phyloP scores from a whole-genome alignment of 2,797 vertebrate genomes.

The Fundulus diaphanus region DNA sequence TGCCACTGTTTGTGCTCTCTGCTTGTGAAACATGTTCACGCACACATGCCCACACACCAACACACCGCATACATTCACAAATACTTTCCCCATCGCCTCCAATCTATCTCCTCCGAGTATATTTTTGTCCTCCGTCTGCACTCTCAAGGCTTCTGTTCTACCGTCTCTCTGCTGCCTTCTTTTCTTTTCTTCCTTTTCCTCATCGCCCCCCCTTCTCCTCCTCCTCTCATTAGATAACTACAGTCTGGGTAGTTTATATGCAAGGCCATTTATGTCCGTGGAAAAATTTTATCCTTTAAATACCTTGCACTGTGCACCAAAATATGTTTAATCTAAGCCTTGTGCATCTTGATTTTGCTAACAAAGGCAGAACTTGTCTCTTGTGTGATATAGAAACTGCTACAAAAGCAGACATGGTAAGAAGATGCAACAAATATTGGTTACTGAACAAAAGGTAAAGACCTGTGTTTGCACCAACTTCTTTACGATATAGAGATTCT shows the following conservation, averaged over 20 bases:
- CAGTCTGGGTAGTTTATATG: conserved; percentile 60
- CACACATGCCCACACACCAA: conserved; percentile 13
- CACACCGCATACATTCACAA: conserved; percentile 13
- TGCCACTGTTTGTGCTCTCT: conserved; percentile 49
- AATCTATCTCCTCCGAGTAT: conserved; percentile 30
- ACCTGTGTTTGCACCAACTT: neutral
- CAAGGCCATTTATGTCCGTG: conserved; percentile 69
- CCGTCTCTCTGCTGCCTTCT: conserved; percentile 18
- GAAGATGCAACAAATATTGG: conserved; percentile 51
- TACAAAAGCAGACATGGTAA: conserved; percentile 46
- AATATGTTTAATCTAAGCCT: conserved; percentile 69
- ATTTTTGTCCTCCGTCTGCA: conserved; percentile 31
- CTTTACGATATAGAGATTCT: neutral
- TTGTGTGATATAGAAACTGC: conserved; percentile 66
- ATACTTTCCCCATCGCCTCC: conserved; percentile 15
- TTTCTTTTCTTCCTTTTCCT: conserved; percentile 19
- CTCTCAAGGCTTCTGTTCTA: conserved; percentile 34
- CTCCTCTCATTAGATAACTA: conserved; percentile 69
- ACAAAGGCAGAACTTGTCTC: conserved; percentile 63
- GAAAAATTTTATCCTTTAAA: conserved; percentile 72
- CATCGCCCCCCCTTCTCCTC: conserved; percentile 18
- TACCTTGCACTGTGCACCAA: conserved; percentile 64
- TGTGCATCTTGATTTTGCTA: conserved; percentile 63
- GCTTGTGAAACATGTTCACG: conserved; percentile 33
- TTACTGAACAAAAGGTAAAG: conserved; percentile 54